A percentile compares a stretch with the other conserved stretches of the same genome.
Conservation (phyloP, 92 coral and sea anemone genomes). For the Scolanthus callimorphus region DNA sequence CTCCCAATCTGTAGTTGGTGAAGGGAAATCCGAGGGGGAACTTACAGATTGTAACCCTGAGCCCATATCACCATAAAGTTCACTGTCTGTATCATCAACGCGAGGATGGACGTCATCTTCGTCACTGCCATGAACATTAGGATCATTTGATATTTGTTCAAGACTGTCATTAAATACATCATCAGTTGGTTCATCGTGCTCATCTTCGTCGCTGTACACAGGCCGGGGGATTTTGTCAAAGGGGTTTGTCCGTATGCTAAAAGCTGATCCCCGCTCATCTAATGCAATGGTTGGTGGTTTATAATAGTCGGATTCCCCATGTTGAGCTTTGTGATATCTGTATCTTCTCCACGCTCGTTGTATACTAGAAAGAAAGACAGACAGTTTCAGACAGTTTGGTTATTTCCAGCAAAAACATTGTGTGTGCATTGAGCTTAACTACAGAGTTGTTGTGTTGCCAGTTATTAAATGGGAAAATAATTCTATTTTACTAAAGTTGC, state of each 20-base stretch:
- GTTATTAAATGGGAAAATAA: too few species aligned
- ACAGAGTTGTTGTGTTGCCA: too few species aligned
- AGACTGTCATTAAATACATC: conserved; percentile 82
- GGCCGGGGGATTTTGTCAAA: conserved; percentile 45
- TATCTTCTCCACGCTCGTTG: conserved; percentile 95
- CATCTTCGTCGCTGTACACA: conserved; percentile 31
- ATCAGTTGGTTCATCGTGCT: conserved; percentile 45
- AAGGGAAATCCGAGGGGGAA: conserved; percentile 81
- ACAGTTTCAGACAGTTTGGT: too few species aligned
- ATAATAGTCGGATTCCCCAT: conserved; percentile 5
- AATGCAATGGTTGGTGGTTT: not conserved
- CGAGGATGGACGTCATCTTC: conserved; percentile 15
- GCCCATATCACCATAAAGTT: conserved; percentile 30
- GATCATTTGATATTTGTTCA: conserved; percentile 65
- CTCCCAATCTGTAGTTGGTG: conserved; percentile 98
- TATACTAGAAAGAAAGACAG: conserved; percentile 41
- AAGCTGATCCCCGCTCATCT: conserved; percentile 3
- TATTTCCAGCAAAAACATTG: too few species aligned
- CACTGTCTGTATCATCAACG: conserved; percentile 23
- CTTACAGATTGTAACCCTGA: conserved; percentile 53
- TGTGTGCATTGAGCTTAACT: too few species aligned
- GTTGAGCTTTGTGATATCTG: conserved; percentile 27
- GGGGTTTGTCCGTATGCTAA: conserved; percentile 78
- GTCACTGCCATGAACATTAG: conserved; percentile 11
- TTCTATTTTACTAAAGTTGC: too few species aligned